Conservation (phyloP, 1,140 invertebrate genomes). For the Centruroides vittatus region DNA sequence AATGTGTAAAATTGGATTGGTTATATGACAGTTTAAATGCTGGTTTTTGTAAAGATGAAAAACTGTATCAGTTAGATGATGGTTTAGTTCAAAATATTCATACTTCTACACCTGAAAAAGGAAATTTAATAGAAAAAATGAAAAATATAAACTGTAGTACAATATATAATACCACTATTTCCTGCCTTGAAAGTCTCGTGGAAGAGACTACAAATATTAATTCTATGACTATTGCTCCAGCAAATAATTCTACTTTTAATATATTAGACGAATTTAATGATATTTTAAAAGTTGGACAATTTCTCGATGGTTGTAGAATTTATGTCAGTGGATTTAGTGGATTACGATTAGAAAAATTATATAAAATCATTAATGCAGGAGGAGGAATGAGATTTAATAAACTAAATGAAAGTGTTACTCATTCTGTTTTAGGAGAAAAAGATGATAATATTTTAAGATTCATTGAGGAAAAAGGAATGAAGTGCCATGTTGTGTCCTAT, state of each 20-base stretch:
- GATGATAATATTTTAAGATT: constrained; percentile 23
- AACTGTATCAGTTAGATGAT: constrained; percentile 35
- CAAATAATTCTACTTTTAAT: constrained; percentile 9
- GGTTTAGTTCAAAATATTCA: neutral
- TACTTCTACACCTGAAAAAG: constrained; percentile 33
- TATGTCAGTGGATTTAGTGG: constrained; percentile 45
- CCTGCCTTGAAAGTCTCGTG: constrained; percentile 14
- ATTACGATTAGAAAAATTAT: constrained; percentile 52
- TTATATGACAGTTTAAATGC: constrained; percentile 54
- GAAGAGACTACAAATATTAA: constrained; percentile 21
- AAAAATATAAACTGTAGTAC: constrained; percentile 21
- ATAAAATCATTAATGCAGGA: constrained; percentile 57
- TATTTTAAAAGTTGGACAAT: constrained; percentile 51
- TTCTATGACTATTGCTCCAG: constrained; percentile 7
- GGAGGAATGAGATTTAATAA: constrained; percentile 64
- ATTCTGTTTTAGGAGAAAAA: constrained; percentile 53
- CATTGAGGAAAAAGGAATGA: constrained; percentile 27
- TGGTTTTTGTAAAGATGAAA: constrained; percentile 53
- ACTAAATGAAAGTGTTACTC: constrained; percentile 57
- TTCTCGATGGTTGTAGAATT: constrained; percentile 70
- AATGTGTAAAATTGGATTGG: constrained; percentile 57
- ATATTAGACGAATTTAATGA: constrained; percentile 12
- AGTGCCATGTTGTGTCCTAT: constrained; percentile 46
- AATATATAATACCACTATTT: neutral
- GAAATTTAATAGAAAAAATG: constrained; percentile 38